A percentile compares a stretch with the other conserved stretches of the same genome.
phyloP scores from a whole-genome alignment of 37 sponge, comb jelly and placozoan species.

The Chondrosia reniformis region DNA sequence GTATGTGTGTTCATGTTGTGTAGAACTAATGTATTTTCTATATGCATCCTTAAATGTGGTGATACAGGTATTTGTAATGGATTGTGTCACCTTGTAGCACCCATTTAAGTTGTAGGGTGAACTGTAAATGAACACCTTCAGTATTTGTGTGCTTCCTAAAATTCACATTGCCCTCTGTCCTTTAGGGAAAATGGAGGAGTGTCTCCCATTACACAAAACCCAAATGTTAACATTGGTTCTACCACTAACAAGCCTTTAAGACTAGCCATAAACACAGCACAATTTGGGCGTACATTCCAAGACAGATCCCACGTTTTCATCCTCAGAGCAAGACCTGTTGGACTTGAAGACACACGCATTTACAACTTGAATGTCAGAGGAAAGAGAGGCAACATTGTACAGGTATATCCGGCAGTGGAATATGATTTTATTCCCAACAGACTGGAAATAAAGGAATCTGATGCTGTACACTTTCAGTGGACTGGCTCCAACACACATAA shows the following conservation, averaged over 20 bases:
- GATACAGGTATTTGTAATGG: too few species aligned
- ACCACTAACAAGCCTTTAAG: constrained; percentile 79
- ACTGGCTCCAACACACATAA: constrained; percentile 99
- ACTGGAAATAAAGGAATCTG: constrained; percentile 35
- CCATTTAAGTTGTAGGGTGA: not conserved
- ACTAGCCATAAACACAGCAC: constrained; percentile 93
- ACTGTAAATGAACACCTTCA: too few species aligned
- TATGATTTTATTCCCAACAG: constrained; percentile 98
- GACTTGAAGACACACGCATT: constrained; percentile 25
- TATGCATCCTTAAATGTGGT: too few species aligned
- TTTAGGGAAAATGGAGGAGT: constrained; percentile 43
- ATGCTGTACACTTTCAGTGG: constrained; percentile 94
- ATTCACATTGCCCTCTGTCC: not conserved
- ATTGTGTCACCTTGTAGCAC: too few species aligned
- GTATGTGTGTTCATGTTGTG: constrained; percentile 7
- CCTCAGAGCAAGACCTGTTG: constrained; percentile 37
- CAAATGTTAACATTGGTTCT: constrained; percentile 83
- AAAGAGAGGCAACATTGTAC: constrained; percentile 98
- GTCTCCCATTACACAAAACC: constrained; percentile 92
- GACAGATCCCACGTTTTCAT: constrained; percentile 74
- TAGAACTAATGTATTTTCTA: too few species aligned
- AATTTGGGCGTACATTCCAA: constrained; percentile 98
- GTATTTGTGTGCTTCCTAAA: too few species aligned
- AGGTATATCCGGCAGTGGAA: constrained; percentile 92
- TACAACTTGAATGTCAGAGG: constrained; percentile 95